Conservation (phyloP, 2,888 invertebrate species). For the Ophioninae sp. region DNA sequence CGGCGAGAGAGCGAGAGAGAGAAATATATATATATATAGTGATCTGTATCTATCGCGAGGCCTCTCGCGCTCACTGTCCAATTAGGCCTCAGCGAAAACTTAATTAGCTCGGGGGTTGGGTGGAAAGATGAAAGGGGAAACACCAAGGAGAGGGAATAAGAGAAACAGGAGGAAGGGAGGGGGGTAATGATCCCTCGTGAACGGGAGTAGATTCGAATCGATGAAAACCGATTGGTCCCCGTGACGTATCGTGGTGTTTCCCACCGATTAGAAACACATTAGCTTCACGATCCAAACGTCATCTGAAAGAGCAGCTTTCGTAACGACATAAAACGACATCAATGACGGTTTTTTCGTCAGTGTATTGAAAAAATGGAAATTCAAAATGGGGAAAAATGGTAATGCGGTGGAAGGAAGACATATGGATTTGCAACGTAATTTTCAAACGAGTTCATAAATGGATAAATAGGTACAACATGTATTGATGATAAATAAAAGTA, state of each 20-base stretch:
- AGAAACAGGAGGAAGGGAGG: neutral
- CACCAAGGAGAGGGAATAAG: slow-evolving; percentile 8
- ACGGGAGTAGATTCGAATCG: slow-evolving; percentile 64
- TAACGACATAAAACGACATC: too few relatives aligned
- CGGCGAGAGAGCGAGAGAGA: slow-evolving; percentile 3
- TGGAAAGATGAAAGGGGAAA: slow-evolving; percentile 43
- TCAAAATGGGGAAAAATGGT: too few relatives aligned
- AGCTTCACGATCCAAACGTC: neutral
- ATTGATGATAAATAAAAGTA: too few relatives aligned
- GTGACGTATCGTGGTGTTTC: slow-evolving; percentile 23
- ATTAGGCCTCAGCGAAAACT: slow-evolving; percentile 76
- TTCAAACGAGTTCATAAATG: too few relatives aligned
- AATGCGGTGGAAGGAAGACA: too few relatives aligned
- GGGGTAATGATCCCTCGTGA: slow-evolving; percentile 8
- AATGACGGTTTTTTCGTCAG: too few relatives aligned
- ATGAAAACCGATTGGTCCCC: slow-evolving; percentile 69
- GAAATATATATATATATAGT: slow-evolving; percentile 22
- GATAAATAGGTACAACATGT: too few relatives aligned
- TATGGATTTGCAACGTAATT: too few relatives aligned
- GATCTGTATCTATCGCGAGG: slow-evolving; percentile 58
- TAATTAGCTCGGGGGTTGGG: slow-evolving; percentile 72
- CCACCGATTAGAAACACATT: neutral
- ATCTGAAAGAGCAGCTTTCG: too few relatives aligned
- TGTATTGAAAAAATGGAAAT: too few relatives aligned
- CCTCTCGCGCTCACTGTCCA: slow-evolving; percentile 70